A percentile compares a stretch with the other conserved stretches of the same genome.
phyloP scores from a whole-genome alignment of 2,113 vertebrate species.

The Calidris pygmaea region DNA sequence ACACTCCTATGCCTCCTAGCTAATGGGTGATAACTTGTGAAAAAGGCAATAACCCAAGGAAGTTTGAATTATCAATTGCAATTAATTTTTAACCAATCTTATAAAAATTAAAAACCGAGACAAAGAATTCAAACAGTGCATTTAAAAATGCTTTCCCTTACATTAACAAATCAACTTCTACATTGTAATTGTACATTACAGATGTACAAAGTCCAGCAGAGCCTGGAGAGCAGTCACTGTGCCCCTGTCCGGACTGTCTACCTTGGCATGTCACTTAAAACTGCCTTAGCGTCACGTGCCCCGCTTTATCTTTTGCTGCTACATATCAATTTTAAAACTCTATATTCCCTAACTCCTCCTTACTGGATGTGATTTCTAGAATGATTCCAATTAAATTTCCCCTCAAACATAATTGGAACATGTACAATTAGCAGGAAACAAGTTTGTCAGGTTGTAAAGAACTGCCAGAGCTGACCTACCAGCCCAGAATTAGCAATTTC shows the following conservation, averaged over 20 bases:
- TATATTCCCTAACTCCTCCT: not conserved
- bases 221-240: not conserved
- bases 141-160: not conserved
- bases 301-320: not conserved
- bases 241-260: not conserved
- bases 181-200: not conserved
- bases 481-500: not conserved
- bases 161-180: not conserved
- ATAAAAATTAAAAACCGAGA: not conserved
- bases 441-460: not conserved
- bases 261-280: not conserved
- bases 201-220: not conserved
- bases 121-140: not conserved
- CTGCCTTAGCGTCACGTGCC: not conserved
- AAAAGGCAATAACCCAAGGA: not conserved
- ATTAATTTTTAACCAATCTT: not conserved
- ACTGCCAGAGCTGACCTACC: not conserved
- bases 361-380: not conserved
- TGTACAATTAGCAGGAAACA: conserved; percentile 2
- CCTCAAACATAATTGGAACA: not conserved
- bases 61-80: not conserved
- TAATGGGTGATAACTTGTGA: not conserved
- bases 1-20: not conserved
- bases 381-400: not conserved
- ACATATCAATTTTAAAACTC: not conserved